Evolutionary conservation across 2,797 vertebrate genomes (phyloP).

Genomic region (Spheniscus humboldti): DNA sequence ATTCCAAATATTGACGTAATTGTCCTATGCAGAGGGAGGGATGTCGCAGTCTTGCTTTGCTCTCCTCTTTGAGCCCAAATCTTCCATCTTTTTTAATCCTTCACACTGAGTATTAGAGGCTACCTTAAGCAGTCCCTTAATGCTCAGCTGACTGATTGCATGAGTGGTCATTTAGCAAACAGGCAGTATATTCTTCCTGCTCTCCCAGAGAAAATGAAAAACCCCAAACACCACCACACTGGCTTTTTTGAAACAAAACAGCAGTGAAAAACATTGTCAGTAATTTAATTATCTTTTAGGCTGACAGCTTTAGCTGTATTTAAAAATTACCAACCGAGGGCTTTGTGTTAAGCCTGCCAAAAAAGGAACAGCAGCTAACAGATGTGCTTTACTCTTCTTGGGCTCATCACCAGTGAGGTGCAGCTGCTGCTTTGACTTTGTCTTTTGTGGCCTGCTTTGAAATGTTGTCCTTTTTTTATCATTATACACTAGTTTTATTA

Average conservation of each 20-base stretch:
- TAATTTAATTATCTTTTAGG: conserved; percentile 46
- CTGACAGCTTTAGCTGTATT: conserved; percentile 32
- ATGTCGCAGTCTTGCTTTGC: not conserved
- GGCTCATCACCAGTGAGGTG: not conserved
- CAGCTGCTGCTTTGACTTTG: conserved; percentile 48
- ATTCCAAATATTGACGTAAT: not conserved
- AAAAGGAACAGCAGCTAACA: conserved; percentile 25
- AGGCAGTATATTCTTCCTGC: not conserved
- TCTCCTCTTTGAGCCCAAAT: not conserved
- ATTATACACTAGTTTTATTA: not conserved
- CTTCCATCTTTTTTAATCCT: not conserved
- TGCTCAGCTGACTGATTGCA: not conserved
- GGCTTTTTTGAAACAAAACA: not conserved
- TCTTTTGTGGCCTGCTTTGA: conserved; percentile 36
- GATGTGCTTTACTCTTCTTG: conserved; percentile 47
- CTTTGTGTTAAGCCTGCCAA: conserved; percentile 27
- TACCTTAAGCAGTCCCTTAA: not conserved
- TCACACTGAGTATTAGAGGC: not conserved
- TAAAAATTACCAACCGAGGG: conserved; percentile 5
- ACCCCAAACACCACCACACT: not conserved
- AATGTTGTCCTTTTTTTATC: not conserved
- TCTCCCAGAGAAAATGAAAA: not conserved
- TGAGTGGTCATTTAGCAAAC: not conserved
- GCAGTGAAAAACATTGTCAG: not conserved
- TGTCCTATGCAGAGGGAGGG: not conserved